Base-by-base conservation (phyloP, 2,888 invertebrate species). In the Pyrocoelia pectoralis region DNA sequence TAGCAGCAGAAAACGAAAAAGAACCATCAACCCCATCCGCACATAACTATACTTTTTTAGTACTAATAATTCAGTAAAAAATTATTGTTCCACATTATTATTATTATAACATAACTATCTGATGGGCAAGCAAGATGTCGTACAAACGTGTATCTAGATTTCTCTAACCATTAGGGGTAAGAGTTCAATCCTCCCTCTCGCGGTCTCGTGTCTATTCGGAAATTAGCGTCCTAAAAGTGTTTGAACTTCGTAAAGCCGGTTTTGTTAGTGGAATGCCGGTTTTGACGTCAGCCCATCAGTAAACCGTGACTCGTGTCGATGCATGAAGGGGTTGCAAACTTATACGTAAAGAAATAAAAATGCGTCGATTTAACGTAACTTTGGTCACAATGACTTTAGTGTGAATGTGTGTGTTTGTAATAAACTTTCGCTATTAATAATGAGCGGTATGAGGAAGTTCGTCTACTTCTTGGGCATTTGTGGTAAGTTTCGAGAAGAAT, bases 241-340 rank as follows among this genome's bases (percentile, higher is more conserved):
- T 61, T 55, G 56, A 61, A 56, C 51, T 61, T 56, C 41, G 51
- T 61, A 49, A 51, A 61, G 61, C 61, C 61, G 61, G 61, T 61
- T 61, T 61, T 55, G 43, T 61, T 61, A 56, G 55, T 53, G 61
- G 61, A 62, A 62, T 57, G 63, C 58, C 63, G 63, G 57, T 40
- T 50, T 33, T 40, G 63, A 29, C 38, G 56, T 46, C 46, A 46
- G 57, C 57, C 48, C 49, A 15, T 57, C 51, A 46, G 41, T 54
- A 58, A 59, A 52, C 53, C 57, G 62, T 46, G 59, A 28, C 53
- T 56, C 53, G 58, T 43, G 56, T 64, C 24, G 3, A 6, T 6
- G 24, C 6, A 61, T 51, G 49, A 55, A 33, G 55, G 52, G 59
- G 41, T 41, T 50, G 55, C 17, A 13, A 43, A 14, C 17, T 8